Percentiles rank a stretch among this genome's conserved stretches.
Conservation (phyloP, 1,140 invertebrate genomes). For the Augochlora pura region DNA sequence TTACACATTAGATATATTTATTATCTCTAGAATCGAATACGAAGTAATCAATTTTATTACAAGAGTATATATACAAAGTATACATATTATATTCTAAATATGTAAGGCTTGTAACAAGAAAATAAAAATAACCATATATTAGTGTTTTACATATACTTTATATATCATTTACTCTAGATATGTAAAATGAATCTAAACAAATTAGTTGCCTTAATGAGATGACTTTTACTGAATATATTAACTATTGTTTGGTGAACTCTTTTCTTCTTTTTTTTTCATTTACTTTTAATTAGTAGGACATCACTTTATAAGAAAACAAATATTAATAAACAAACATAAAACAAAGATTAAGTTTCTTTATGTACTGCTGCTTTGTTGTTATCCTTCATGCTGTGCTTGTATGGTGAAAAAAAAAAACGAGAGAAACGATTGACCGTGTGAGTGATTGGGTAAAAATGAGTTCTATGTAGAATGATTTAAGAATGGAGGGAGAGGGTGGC, state of each 20-base stretch:
- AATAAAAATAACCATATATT: slow-evolving; percentile 80
- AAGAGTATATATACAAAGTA: slow-evolving; percentile 79
- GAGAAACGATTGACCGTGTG: slow-evolving; percentile 44
- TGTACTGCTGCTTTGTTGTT: slow-evolving; percentile 62
- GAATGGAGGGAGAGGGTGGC: slow-evolving; percentile 67
- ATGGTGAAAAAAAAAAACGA: slow-evolving; percentile 29
- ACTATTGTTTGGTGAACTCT: slow-evolving; percentile 65
- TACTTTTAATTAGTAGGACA: slow-evolving; percentile 69
- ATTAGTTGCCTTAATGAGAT: slow-evolving; percentile 77
- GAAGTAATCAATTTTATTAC: slow-evolving; percentile 80
- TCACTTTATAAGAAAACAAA: slow-evolving; percentile 70
- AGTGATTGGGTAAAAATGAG: slow-evolving; percentile 44
- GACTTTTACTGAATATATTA: slow-evolving; percentile 68
- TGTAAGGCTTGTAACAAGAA: slow-evolving; percentile 81
- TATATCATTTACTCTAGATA: slow-evolving; percentile 77
- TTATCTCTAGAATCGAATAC: slow-evolving; percentile 77
- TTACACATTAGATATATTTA: slow-evolving; percentile 79
- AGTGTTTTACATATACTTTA: slow-evolving; percentile 81
- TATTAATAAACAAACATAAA: slow-evolving; percentile 71
- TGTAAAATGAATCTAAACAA: slow-evolving; percentile 75
- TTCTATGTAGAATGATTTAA: slow-evolving; percentile 41
- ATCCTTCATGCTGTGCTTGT: slow-evolving; percentile 60
- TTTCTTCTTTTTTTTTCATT: slow-evolving; percentile 64
- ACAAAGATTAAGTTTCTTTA: slow-evolving; percentile 59
- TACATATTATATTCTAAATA: slow-evolving; percentile 80